Evolutionary conservation across 1,140 invertebrate species (phyloP).

Genomic region (Formica selysi): DNA sequence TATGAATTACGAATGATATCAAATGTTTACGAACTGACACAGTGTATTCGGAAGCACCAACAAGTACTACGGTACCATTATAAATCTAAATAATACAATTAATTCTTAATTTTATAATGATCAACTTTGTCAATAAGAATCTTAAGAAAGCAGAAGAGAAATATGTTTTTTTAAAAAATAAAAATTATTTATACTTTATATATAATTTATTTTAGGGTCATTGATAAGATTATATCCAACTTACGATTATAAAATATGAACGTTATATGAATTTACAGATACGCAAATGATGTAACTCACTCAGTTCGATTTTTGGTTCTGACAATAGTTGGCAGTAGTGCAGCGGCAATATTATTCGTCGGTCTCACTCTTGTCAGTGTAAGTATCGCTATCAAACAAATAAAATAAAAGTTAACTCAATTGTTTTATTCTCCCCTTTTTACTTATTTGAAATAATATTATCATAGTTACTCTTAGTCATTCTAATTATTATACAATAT

Average conservation of each 20-base stretch:
- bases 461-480: too few relatives aligned
- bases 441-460: too few relatives aligned
- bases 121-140: neutral
- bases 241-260: neutral
- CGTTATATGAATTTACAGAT: slow-evolving; percentile 46
- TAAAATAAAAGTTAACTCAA: neutral
- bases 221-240: neutral
- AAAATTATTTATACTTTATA: neutral
- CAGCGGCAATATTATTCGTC: slow-evolving; percentile 65
- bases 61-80: slow-evolving; percentile 52
- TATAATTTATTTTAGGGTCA: too few relatives aligned
- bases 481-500: too few relatives aligned
- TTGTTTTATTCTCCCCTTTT: neutral
- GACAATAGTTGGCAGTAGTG: slow-evolving; percentile 55
- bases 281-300: slow-evolving; percentile 58
- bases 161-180: neutral
- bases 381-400: slow-evolving; percentile 30
- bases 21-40: slow-evolving; percentile 40
- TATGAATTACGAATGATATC: slow-evolving; percentile 38
- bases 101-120: neutral
- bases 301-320: slow-evolving; percentile 63
- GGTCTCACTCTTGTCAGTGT: slow-evolving; percentile 66
- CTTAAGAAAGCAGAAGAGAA: neutral
- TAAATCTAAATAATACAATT: neutral
- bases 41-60: slow-evolving; percentile 61